These are phyloP conservation scores for Agrypnia vestita DNA, from an alignment of 1,140 invertebrate species.

Conservation along the genomic window DNA sequence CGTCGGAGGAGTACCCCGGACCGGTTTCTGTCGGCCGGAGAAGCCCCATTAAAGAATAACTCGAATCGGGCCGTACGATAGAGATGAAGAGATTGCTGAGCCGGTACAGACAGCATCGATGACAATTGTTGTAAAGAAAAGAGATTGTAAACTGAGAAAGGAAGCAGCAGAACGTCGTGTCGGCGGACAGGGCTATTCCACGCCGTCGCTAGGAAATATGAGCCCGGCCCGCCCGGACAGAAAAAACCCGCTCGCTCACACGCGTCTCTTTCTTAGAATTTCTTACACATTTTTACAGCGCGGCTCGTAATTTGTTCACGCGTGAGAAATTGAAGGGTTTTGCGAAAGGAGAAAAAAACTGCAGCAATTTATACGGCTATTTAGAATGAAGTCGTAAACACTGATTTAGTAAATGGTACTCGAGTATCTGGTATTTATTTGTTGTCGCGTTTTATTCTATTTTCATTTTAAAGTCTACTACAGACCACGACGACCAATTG, in stretches of 20 bases:
- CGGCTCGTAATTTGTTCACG: neutral
- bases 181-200: neutral
- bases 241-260: neutral
- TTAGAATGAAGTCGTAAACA: too few species aligned
- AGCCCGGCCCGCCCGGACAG: neutral
- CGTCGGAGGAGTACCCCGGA: constrained; percentile 18
- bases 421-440: too few species aligned
- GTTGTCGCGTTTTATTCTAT: too few species aligned
- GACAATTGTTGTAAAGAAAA: constrained; percentile 20
- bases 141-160: constrained; percentile 24
- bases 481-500: too few species aligned
- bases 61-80: constrained; percentile 3
- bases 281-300: neutral
- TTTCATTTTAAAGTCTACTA: too few species aligned
- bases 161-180: neutral
- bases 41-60: constrained; percentile 38
- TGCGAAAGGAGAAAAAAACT: neutral
- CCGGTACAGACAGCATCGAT: constrained; percentile 16
- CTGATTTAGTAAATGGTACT: too few species aligned
- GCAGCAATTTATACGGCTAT: neutral
- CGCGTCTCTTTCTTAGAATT: neutral
- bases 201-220: constrained; percentile 1
- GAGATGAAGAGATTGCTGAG: constrained; percentile 27
- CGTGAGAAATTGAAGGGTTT: neutral
- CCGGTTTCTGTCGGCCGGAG: constrained; percentile 29